Base-by-base conservation (phyloP, 2,113 vertebrate genomes). In the Cephalopholis sonnerati region DNA sequence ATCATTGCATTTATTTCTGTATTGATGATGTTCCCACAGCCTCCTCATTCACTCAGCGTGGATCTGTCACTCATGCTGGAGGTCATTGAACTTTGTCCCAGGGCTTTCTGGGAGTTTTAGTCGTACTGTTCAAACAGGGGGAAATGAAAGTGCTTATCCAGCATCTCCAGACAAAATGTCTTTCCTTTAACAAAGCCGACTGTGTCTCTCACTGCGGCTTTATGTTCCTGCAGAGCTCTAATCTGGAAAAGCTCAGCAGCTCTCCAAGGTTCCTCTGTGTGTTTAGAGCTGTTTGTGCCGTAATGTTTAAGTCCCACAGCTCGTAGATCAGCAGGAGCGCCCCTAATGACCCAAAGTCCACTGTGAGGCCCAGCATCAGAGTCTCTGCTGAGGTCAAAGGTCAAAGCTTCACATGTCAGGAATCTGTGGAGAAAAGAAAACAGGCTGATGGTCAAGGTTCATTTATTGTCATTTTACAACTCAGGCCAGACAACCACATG, bases 141-240 rank as follows among this genome's bases (percentile, higher is more conserved):
- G 86, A 88, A 69, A 2, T 72, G 64, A 79, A 87, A 85, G 80
- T 44, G 80, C 50, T 69, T 13, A 44, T 50, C 20, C 22, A 44
- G 74, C 51, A 0, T 57, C 24, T 68, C n/a, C 41, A 18, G 18
- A 44, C 36, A 3, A 10, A 48, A 48, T 13, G 13, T 36, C 6
- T 24, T 8, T 44, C 24, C 13, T 65, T 0, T 32, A 17, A 32
- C 27, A 48, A 25, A 58, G 63, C 2, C 53, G 5, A 15, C 11
- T 1, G 25, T 55, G 46, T 32, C 22, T 32, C 48, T 32, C 0
- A 16, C 3, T 25, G 41, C 53, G 55, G 65, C 7, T 17, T 74
- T 29, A 15, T 0, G 18, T 66, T n/a, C 12, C 62, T 66, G 48
- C n/a, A 16, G 7, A 39, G 7, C 17, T 51, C 17, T 25, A 51